Percentiles rank a stretch among this genome's conserved stretches.
phyloP scores from a whole-genome alignment of 2,888 invertebrate species.

The Agrotis segetum region DNA sequence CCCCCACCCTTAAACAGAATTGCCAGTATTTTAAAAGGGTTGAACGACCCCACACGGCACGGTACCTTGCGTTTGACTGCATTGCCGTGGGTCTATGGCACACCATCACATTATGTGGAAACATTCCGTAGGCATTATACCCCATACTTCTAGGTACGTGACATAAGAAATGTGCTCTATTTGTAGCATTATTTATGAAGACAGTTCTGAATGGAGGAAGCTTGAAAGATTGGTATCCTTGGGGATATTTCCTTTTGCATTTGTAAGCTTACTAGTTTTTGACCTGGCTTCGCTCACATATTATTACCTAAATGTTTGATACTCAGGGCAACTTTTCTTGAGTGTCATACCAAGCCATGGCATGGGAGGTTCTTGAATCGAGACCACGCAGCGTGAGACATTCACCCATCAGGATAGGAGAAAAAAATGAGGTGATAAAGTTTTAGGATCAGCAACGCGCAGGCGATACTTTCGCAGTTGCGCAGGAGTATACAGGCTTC shows the following conservation, averaged over 20 bases:
- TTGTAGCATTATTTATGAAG: neutral
- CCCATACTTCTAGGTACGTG: neutral
- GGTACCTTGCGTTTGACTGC: conserved; percentile 86
- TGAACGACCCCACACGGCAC: conserved; percentile 80
- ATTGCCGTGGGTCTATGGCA: conserved; percentile 77
- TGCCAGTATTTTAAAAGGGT: conserved; percentile 80
- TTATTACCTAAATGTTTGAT: too few species aligned
- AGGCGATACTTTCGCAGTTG: too few species aligned
- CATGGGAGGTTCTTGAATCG: too few species aligned
- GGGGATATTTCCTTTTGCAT: neutral
- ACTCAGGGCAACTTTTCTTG: too few species aligned
- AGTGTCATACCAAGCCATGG: too few species aligned
- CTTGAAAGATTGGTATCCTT: conserved; percentile 3
- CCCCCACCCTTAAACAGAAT: conserved; percentile 61
- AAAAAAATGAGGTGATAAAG: too few species aligned
- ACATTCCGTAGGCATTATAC: conserved; percentile 32
- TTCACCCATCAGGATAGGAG: too few species aligned
- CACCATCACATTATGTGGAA: conserved; percentile 48
- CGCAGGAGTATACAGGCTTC: too few species aligned
- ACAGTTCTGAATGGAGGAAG: neutral
- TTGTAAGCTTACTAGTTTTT: neutral
- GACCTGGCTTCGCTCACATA: too few species aligned
- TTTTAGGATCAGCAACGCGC: too few species aligned
- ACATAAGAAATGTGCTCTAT: conserved; percentile 2
- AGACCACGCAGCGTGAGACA: too few species aligned